Base-by-base conservation (phyloP, 1,140 invertebrate genomes). In the Habropoda laboriosa region DNA sequence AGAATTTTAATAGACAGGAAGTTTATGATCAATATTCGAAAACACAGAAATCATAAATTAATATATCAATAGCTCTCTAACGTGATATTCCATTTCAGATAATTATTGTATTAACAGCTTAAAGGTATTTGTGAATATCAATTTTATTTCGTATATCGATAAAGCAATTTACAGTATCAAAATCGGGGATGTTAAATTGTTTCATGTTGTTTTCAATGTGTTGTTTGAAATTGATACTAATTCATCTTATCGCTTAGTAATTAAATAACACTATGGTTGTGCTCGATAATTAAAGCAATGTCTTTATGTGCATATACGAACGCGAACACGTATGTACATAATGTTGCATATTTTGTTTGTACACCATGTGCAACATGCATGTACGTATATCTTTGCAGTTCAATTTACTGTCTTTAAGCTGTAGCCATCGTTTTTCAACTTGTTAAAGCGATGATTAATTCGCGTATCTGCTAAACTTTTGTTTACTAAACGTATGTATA, bases 241-340 rank as follows among this genome's bases (percentile, higher is more conserved):
- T 80, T 85, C 81, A 78, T 83, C 53, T 81, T 73, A 57, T 64
- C 40, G 68, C 68, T 81, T 81, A 81, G 53, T 84, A 77, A 68
- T 24, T 67, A 63, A n/a, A 73, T 71, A 49, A 77, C 18, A 73
- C 55, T 81, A 64, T 78, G 82, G 80, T 86, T 86, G 80, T 86
- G 83, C 75, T 86, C 79, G 68, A 57, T 81, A 85, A 42, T 78
- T 74, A 85, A 85, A 82, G 67, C 73, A 70, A 82, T 82, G 80
- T 49, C 51, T 75, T 16, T 67, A 53, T 49, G 16, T 75, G 51
- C 47, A 64, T 77, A 51, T 60, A 75, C 53, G 13, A 49, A 74
- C 35, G 24, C 35, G 1, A 61, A 61, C 35, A 12, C n/a, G 57
- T 61, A 38, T 35, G 4, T 61, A 57, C 35, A 30, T 40, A 30